Percentiles rank a stretch among this genome's conserved stretches.
Conservation (phyloP, 2,797 vertebrate genomes). For the Glossophaga mutica region DNA sequence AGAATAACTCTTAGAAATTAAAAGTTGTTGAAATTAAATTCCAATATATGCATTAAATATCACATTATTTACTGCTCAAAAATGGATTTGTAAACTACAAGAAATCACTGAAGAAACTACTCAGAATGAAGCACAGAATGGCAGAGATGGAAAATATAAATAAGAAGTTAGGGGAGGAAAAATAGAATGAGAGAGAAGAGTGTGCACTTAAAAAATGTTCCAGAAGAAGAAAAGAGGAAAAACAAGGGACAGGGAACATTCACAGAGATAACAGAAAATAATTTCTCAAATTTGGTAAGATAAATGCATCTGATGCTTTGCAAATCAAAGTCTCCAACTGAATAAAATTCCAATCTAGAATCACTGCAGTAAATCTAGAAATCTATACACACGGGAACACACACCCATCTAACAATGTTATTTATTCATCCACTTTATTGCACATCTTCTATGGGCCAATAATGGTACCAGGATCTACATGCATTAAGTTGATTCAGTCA, state of each 20-base stretch:
- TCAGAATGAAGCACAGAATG: neutral
- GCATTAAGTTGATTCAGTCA: neutral
- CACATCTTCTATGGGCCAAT: neutral
- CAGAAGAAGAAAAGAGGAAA: neutral
- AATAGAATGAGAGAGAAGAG: neutral
- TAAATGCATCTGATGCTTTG: neutral
- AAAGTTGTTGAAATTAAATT: neutral
- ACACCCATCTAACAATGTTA: neutral
- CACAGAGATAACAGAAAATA: neutral
- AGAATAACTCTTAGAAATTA: neutral
- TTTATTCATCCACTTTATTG: too few relatives aligned
- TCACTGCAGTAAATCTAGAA: neutral
- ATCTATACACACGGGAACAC: accelerated
- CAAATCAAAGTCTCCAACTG: neutral
- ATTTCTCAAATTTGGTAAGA: neutral
- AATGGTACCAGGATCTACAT: neutral
- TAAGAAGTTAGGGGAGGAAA: neutral
- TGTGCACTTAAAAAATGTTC: neutral
- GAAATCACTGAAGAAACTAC: neutral
- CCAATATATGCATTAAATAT: neutral
- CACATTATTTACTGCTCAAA: neutral
- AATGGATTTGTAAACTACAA: neutral
- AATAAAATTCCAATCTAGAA: neutral
- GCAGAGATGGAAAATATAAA: neutral
- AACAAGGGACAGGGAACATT: neutral